Conservation (phyloP, 1,140 invertebrate genomes). For the Asbolus verrucosus region DNA sequence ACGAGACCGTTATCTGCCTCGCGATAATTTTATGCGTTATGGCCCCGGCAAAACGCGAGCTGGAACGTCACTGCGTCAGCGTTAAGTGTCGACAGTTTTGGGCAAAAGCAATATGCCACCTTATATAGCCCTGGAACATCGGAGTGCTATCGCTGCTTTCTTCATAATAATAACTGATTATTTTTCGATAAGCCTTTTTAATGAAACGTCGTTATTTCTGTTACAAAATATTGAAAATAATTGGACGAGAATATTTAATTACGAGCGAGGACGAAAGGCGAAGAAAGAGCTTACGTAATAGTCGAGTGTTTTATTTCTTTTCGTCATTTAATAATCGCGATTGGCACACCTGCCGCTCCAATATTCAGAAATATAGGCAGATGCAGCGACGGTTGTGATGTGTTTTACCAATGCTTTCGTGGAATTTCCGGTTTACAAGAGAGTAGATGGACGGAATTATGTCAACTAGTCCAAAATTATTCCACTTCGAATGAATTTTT, state of each 20-base stretch:
- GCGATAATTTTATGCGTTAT: slow-evolving; percentile 4
- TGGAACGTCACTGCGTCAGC: slow-evolving; percentile 4
- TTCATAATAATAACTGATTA: too few relatives aligned
- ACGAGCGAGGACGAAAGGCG: slow-evolving; percentile 32
- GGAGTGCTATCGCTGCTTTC: too few relatives aligned
- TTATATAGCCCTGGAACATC: too few relatives aligned
- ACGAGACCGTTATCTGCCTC: background rate
- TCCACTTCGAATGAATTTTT: background rate
- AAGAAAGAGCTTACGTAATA: slow-evolving; percentile 36
- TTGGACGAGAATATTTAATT: slow-evolving; percentile 36
- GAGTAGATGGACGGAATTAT: slow-evolving; percentile 26
- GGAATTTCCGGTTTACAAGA: slow-evolving; percentile 41
- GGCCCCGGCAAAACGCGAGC: background rate
- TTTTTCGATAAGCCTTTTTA: too few relatives aligned
- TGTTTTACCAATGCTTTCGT: slow-evolving; percentile 34
- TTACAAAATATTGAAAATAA: slow-evolving; percentile 26
- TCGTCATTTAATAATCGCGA: slow-evolving; percentile 53
- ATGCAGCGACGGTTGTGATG: slow-evolving; percentile 48
- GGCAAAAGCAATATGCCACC: slow-evolving; percentile 27
- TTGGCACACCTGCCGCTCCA: slow-evolving; percentile 53
- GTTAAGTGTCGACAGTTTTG: slow-evolving; percentile 14
- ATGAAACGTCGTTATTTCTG: background rate
- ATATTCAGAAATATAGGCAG: slow-evolving; percentile 56
- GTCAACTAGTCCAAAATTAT: slow-evolving; percentile 19
- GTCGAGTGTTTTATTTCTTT: slow-evolving; percentile 52